Evolutionary conservation across 2,797 vertebrate species (phyloP).

Genomic region (Falco rusticolus): DNA sequence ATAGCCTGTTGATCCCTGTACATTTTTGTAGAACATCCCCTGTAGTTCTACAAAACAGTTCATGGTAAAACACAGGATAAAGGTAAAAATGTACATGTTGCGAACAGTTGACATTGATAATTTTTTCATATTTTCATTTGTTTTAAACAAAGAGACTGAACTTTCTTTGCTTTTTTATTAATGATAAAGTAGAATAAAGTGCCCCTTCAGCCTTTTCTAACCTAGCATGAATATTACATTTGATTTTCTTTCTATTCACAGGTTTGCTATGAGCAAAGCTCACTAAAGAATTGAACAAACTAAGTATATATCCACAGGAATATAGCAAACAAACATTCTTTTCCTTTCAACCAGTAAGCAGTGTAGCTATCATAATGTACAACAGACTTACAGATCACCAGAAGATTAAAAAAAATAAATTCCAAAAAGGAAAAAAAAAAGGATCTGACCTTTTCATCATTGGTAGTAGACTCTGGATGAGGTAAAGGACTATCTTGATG

Average conservation of each 20-base stretch:
- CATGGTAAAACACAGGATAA: neutral
- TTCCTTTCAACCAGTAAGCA: neutral
- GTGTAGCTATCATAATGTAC: neutral
- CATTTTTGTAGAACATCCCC: neutral
- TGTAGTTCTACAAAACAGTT: neutral
- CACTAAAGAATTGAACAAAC: neutral
- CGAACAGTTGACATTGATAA: neutral
- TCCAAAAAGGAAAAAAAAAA: neutral
- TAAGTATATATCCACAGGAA: neutral
- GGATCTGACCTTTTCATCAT: constrained; percentile 92
- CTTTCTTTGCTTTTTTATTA: neutral
- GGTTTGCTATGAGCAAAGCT: neutral
- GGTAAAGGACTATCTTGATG: constrained; percentile 96
- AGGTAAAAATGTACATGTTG: neutral
- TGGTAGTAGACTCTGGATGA: constrained; percentile 97
- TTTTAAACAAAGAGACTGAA: neutral
- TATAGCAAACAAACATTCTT: accelerated
- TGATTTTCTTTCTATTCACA: neutral
- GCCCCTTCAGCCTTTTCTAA: neutral
- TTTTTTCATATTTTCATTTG: too few species aligned
- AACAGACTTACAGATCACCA: neutral
- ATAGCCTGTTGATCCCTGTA: neutral
- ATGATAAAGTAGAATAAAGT: neutral
- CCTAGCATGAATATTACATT: neutral
- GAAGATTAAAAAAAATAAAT: neutral